Conservation (phyloP, 2,888 invertebrate species). For the Frankliniella intonsa region DNA sequence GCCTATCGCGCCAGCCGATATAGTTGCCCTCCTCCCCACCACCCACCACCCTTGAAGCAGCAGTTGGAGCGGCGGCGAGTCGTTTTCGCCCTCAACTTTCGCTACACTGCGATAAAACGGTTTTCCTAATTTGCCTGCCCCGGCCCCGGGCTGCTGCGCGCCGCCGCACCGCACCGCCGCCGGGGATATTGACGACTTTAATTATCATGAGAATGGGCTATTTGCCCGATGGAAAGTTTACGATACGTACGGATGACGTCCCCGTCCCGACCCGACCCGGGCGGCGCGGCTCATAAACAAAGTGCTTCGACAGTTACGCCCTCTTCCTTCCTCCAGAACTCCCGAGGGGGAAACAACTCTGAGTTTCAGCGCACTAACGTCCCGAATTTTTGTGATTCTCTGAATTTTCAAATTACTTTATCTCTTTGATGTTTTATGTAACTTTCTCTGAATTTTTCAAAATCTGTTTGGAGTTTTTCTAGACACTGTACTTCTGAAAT, state of each 20-base stretch:
- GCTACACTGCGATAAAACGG: neutral
- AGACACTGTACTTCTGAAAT: too few relatives aligned
- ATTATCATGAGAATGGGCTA: constrained; percentile 19
- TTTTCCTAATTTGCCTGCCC: neutral
- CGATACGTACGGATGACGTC: neutral
- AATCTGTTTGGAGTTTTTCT: neutral
- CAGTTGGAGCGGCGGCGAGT: too few relatives aligned
- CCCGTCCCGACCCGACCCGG: neutral
- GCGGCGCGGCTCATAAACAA: neutral
- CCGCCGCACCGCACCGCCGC: neutral
- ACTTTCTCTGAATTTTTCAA: neutral
- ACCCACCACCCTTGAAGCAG: too few relatives aligned
- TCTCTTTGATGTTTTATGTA: neutral
- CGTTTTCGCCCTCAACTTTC: neutral
- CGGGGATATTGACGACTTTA: constrained; percentile 9
- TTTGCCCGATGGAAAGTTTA: constrained; percentile 13
- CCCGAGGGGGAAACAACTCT: neutral
- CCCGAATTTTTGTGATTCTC: neutral
- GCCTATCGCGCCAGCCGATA: too few relatives aligned
- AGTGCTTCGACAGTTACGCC: constrained; percentile 12
- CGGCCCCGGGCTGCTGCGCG: neutral
- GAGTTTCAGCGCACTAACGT: neutral
- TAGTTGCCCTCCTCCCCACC: too few relatives aligned
- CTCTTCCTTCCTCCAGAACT: neutral
- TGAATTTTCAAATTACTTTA: neutral